Conservation (phyloP, 2,888 invertebrate genomes). For the Cosmia pyralina region DNA sequence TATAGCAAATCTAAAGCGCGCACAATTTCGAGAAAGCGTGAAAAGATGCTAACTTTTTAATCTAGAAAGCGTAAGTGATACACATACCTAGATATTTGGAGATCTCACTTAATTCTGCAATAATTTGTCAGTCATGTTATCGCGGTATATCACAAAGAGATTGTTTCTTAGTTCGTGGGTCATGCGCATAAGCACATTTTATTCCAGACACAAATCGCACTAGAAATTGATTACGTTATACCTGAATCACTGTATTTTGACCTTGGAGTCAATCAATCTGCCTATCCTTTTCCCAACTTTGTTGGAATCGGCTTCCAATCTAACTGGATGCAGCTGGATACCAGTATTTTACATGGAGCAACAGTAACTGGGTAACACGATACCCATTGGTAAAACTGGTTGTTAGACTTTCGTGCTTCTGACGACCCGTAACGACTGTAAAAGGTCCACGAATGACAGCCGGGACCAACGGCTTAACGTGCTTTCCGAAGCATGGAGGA, state of each 20-base stretch:
- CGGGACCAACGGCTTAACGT: no score
- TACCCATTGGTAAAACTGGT: no score
- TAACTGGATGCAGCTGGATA: no score
- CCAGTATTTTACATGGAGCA: no score
- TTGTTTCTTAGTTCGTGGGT: constrained; percentile 11
- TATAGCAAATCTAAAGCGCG: constrained; percentile 10
- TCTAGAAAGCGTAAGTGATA: constrained; percentile 60
- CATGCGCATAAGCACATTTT: constrained; percentile 11
- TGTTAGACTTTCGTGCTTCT: no score
- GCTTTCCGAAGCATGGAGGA: no score
- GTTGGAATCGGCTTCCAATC: no score
- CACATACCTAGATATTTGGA: constrained; percentile 41
- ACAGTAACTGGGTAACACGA: no score
- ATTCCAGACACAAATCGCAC: constrained; percentile 22
- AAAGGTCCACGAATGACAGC: no score
- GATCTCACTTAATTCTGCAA: constrained; percentile 26
- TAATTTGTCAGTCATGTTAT: constrained; percentile 38
- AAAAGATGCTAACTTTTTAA: constrained; percentile 46
- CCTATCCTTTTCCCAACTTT: no score
- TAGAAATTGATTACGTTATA: constrained; percentile 13
- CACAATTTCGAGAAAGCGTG: constrained; percentile 52
- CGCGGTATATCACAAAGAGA: constrained; percentile 23
- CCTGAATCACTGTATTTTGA: constrained; percentile 22
- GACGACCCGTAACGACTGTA: no score
- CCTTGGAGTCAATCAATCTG: no score